A percentile compares a stretch with the other conserved stretches of the same genome.
phyloP scores from a whole-genome alignment of 1,140 invertebrate species.

The Drosophila melanica region DNA sequence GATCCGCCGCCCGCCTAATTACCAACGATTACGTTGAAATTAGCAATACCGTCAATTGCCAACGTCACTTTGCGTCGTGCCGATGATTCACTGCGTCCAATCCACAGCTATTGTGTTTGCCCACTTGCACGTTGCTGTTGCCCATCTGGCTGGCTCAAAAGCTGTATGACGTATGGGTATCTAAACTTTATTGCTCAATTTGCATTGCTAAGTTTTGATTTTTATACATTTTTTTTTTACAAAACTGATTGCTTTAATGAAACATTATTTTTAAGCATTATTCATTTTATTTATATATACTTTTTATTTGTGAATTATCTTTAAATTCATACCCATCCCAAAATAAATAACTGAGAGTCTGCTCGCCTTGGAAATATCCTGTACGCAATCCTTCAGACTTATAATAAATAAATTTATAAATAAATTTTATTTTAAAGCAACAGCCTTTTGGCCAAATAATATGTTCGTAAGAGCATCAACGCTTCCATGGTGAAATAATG shows the following conservation, averaged over 20 bases:
- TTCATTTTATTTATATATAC: too few relatives aligned
- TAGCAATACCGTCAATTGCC: constrained; percentile 9
- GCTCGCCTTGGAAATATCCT: too few relatives aligned
- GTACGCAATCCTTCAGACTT: too few relatives aligned
- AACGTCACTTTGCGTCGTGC: constrained; percentile 22
- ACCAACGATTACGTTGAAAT: constrained; percentile 15
- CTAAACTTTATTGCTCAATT: not conserved
- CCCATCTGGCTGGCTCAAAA: not conserved
- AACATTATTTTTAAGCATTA: too few relatives aligned
- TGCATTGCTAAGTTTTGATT: not conserved
- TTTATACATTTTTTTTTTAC: too few relatives aligned
- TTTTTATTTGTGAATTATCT: too few relatives aligned
- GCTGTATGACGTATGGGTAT: not conserved
- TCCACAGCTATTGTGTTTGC: constrained; percentile 12
- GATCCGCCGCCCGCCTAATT: constrained; percentile 2
- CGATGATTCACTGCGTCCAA: constrained; percentile 45
- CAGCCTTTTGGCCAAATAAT: not conserved
- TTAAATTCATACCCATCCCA: too few relatives aligned
- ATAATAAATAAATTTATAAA: too few relatives aligned
- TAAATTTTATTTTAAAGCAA: too few relatives aligned
- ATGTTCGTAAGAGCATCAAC: not conserved
- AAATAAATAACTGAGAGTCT: too few relatives aligned
- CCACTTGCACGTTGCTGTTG: constrained; percentile 16
- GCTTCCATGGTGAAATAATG: not conserved
- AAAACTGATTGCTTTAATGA: too few relatives aligned